Evolutionary conservation across 37 sponge, comb jelly and placozoan genomes (phyloP), one percentile per base, ranked within the genome.

Genomic region (Crambe crambe): DNA sequence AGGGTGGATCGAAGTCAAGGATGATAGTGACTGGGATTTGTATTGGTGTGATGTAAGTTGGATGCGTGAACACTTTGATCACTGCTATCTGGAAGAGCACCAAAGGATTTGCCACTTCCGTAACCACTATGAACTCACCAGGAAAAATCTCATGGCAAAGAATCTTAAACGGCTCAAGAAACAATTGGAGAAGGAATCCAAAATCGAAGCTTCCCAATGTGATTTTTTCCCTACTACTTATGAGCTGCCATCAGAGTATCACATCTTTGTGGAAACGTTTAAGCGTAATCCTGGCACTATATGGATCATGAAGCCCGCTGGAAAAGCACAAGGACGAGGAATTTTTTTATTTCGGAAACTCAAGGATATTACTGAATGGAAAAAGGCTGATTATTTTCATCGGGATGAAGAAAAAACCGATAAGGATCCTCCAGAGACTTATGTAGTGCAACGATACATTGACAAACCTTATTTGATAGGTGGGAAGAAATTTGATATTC

Each of bases 281-380:
- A 99, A 99, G 80, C 83, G 80, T 32, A 73, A 89, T 29, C 97
- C 97, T 0, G 95, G 97, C 1, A 92, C 93, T 4, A 96, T 92
- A 27, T 99, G 99, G 99, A 99, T 99, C 76, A 99, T 99, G 99
- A 99, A 99, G 83, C 99, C 99, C 0, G 95, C 95, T 20, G 95
- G 94, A 9, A 99, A 96, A 68, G 94, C 99, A 29, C 99, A 99
- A 58, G 99, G 99, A 12, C 96, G 92, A 70, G 99, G 99, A 27
- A 99, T 99, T 23, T 99, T 99, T 47, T 89, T 99, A 4, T 99
- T 99, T 56, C 83, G 99, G 26, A 96, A 94, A 77, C 97, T 99
- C 54, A 99, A 94, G 68, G 99, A 99, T 68, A 99, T 99, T 58
- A 92, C 88, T 42, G 97, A 99, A 42, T 99, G 99, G 99, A 96